phyloP scores from a whole-genome alignment of 2,113 vertebrate species.

The Labeo rohita region DNA sequence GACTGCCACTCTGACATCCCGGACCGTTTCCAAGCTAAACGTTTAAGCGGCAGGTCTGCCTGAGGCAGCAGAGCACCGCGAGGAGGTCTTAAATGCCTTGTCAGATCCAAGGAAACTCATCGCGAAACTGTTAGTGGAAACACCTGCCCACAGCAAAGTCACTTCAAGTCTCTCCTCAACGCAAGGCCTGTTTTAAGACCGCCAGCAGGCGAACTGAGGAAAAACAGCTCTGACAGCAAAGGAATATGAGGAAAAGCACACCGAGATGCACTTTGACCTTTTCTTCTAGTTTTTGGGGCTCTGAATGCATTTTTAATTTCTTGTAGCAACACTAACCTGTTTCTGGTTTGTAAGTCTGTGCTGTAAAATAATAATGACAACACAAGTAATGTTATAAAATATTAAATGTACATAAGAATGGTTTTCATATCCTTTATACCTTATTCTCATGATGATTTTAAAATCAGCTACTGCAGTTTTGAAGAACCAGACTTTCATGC shows the following conservation, averaged over 20 bases:
- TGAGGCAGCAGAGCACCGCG: slow-evolving; percentile 30
- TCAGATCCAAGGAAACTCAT: slow-evolving; percentile 63
- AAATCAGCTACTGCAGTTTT: not conserved
- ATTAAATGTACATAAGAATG: not conserved
- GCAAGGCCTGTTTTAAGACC: slow-evolving; percentile 31
- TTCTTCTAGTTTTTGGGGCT: slow-evolving; percentile 45
- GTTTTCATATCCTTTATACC: not conserved
- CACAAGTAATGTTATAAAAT: not conserved
- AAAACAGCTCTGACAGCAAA: slow-evolving; percentile 66
- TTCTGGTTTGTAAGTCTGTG: not conserved
- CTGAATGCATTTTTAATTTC: slow-evolving; percentile 53
- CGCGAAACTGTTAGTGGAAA: slow-evolving; percentile 63
- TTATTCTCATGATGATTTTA: not conserved
- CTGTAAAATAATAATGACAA: not conserved
- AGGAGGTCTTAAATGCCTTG: slow-evolving; percentile 72
- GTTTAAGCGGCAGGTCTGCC: slow-evolving; percentile 65
- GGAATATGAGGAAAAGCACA: slow-evolving; percentile 61
- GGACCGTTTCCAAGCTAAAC: slow-evolving; percentile 64
- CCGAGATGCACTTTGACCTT: slow-evolving; percentile 55
- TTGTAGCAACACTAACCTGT: not conserved
- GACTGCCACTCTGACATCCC: not conserved
- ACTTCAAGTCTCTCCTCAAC: slow-evolving; percentile 46
- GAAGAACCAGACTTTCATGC: not conserved
- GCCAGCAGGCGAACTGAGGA: slow-evolving; percentile 33
- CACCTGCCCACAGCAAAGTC: slow-evolving; percentile 68